Evolutionary conservation across 2,888 invertebrate genomes (phyloP).

Genomic region (Nipponacmea schrenckii): DNA sequence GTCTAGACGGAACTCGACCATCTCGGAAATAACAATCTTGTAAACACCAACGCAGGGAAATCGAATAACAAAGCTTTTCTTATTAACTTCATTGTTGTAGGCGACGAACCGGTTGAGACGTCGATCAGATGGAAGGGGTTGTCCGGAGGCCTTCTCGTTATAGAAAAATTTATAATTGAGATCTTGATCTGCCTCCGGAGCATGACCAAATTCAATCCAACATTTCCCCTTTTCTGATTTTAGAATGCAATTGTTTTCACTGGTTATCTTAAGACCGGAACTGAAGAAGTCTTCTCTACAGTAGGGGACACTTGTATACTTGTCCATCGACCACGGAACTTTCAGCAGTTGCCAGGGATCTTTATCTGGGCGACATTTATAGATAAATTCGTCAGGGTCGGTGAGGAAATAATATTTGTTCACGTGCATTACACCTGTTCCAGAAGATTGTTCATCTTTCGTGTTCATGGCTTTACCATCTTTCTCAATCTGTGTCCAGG

Average conservation of each 20-base stretch:
- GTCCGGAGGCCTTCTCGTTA: slow-evolving; percentile 18
- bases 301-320: slow-evolving; percentile 28
- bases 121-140: slow-evolving; percentile 12
- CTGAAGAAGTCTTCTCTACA: slow-evolving; percentile 29
- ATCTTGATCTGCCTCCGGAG: slow-evolving; percentile 14
- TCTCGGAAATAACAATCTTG: slow-evolving; percentile 10
- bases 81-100: slow-evolving; percentile 20
- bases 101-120: slow-evolving; percentile 23
- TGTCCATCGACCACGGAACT: slow-evolving; percentile 25
- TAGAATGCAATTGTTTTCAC: slow-evolving; percentile 27
- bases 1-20: slow-evolving; percentile 52
- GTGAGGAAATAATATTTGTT: slow-evolving; percentile 37
- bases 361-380: slow-evolving; percentile 35
- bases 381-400: slow-evolving; percentile 36
- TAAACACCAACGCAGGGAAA: slow-evolving; percentile 21
- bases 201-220: slow-evolving; percentile 23
- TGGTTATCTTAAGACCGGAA: slow-evolving; percentile 26
- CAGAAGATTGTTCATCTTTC: slow-evolving; percentile 11
- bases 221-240: slow-evolving; percentile 30
- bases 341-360: slow-evolving; percentile 34
- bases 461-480: slow-evolving; percentile 15
- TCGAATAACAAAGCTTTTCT: slow-evolving; percentile 26
- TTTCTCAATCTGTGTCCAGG: slow-evolving; percentile 32
- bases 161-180: slow-evolving; percentile 32
- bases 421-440: slow-evolving; percentile 17